A percentile compares a stretch with the other conserved stretches of the same genome.
Conservation (phyloP, 2,797 vertebrate species). For the Rhinatrema bivittatum region DNA sequence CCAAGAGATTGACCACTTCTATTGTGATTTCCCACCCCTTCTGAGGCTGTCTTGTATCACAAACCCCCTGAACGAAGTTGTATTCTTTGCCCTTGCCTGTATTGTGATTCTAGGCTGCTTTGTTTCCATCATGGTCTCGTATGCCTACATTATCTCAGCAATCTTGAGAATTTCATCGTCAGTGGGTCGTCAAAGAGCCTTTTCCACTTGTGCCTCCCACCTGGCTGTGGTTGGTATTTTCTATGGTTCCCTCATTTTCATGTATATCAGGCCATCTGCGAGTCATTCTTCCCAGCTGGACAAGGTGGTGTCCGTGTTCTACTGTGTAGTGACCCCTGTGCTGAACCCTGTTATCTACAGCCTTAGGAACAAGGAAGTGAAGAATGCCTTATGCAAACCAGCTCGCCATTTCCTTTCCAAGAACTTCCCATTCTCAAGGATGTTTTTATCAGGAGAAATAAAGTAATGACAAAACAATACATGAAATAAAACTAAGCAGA, state of each 20-base stretch:
- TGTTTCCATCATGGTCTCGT: not conserved
- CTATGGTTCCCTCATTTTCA: constrained; percentile 12
- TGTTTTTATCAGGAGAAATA: too few species aligned
- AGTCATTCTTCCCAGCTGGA: not conserved
- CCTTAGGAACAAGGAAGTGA: too few species aligned
- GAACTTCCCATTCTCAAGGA: too few species aligned
- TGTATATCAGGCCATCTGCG: constrained; percentile 3
- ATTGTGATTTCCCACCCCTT: constrained; percentile 9
- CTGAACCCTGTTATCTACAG: too few species aligned
- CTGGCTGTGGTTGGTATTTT: constrained; percentile 9
- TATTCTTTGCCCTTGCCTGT: constrained; percentile 5
- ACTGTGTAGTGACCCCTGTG: constrained; percentile 3
- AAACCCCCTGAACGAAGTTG: not conserved
- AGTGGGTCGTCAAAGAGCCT: not conserved
- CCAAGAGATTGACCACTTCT: constrained; percentile 6
- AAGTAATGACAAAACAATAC: too few species aligned
- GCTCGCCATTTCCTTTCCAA: too few species aligned
- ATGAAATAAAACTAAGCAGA: too few species aligned
- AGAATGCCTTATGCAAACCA: too few species aligned
- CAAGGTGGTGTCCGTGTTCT: constrained; percentile 7
- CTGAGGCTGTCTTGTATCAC: not conserved
- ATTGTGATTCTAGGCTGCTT: constrained; percentile 1
- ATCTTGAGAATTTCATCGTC: constrained; percentile 3
- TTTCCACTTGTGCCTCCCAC: constrained; percentile 11
- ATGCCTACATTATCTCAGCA: not conserved